A percentile compares a stretch with the other conserved stretches of the same genome.
Conservation (phyloP, 2,113 vertebrate species). For the Aphyosemion australe region DNA sequence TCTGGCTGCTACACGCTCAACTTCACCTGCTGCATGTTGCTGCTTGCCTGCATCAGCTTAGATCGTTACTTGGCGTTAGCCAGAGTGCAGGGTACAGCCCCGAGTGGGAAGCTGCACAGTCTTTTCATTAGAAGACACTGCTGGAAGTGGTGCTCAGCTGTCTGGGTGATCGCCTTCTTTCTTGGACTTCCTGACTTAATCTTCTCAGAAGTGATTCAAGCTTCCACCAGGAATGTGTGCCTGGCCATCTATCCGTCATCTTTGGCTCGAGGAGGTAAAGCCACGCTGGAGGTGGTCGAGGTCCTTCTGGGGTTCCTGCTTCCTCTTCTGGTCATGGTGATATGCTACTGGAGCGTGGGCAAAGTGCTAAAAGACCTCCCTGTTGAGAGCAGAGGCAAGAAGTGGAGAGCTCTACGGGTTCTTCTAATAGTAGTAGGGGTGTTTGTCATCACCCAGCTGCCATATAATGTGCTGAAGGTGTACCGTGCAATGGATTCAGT, state of each 20-base stretch:
- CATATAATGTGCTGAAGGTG: conserved; percentile 88
- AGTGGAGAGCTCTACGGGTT: conserved; percentile 81
- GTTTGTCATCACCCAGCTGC: conserved; percentile 90
- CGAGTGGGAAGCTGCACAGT: conserved; percentile 23
- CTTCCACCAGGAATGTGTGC: conserved; percentile 73
- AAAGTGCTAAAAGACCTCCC: conserved; percentile 76
- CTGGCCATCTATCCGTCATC: conserved; percentile 77
- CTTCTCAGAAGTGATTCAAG: conserved; percentile 79
- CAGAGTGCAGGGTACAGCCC: conserved; percentile 20
- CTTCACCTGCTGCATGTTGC: conserved; percentile 91
- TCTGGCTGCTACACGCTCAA: conserved; percentile 87
- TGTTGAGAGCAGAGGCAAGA: conserved; percentile 79
- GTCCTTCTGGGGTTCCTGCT: conserved; percentile 87
- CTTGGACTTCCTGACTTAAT: conserved; percentile 89
- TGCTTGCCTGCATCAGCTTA: conserved; percentile 91
- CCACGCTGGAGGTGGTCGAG: conserved; percentile 84
- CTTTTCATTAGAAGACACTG: conserved; percentile 59
- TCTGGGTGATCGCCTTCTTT: conserved; percentile 82
- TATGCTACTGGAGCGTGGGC: conserved; percentile 84
- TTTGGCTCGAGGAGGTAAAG: conserved; percentile 77
- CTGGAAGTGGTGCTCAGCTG: conserved; percentile 62
- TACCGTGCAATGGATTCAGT: conserved; percentile 84
- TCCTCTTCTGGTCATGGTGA: conserved; percentile 87
- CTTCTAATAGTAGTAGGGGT: conserved; percentile 84
- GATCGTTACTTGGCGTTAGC: conserved; percentile 84